Base-by-base conservation (phyloP, 2,888 invertebrate genomes). In the Lepidocyrtoides sp. region DNA sequence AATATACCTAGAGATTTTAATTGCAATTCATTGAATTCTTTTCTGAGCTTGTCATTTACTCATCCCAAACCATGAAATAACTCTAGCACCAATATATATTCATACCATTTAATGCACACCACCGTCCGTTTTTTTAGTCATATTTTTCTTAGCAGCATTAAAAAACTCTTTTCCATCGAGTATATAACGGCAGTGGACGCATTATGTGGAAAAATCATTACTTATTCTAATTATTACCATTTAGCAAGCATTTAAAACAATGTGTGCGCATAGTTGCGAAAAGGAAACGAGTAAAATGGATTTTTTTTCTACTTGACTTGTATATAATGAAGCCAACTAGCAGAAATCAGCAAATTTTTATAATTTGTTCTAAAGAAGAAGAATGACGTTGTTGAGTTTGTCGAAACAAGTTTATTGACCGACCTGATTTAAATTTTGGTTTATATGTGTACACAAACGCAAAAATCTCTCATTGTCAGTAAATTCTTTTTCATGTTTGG, bases 401-500 rank as follows among this genome's bases (percentile, higher is more conserved):
- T 66, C 48, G 44, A 89, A 91, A 91, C 91, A 91, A 91, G 91
- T 91, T 92, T 93, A 93, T 91, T 93, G 92, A 93, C 92, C 92
- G 92, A 91, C 93, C 93, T 93, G 92, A 93, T 93, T 93, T 91
- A 91, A 92, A 91, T 81, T 90, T 85, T 85, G 41, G 51, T 84
- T 66, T 69, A 36, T 86, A 54, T 63, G 17, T 60, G 77, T 29
- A 36, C 57, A 81, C 54, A 81, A 36, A 57, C 23, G 20, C 20
- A 83, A 63, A 48, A 83, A 83, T 66, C 79, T 81, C 57, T 57
- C 54, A 81, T 57, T 81, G 79, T 81, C 79, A 81, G 79, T 81
- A 57, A 54, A 81, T 81, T 81, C 54, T 81, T 81, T 51, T 75
- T 75, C 44, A 26, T 75, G 75, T 75, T 75, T 20, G 48, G 23